Base-by-base conservation (phyloP, 2,797 vertebrate species). In the Diglossa cyanea region DNA sequence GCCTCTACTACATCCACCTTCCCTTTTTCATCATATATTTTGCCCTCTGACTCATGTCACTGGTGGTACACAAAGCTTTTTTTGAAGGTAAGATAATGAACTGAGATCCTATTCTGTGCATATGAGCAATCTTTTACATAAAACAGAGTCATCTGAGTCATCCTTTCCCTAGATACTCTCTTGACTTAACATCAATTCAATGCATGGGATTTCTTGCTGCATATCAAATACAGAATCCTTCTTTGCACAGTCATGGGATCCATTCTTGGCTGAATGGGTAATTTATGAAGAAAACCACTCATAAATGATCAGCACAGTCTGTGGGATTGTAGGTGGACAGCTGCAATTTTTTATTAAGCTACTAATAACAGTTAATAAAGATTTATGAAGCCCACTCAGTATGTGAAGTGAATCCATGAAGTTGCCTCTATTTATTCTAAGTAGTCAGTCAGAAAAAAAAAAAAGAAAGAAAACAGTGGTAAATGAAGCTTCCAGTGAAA, bases 391-490 rank as follows among this genome's bases (percentile, higher is more conserved):
- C 18, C 20, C 18, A 25, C 13, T 62, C 16, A 20, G 18, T 50
- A 51, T 26, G 11, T 65, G 35, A 83, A 71, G 9, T 53, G 20
- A 30, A 61, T 66, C 17, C 10, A 42, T 67, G 55, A 79, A 37
- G 8, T 45, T 76, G 24, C 10, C 25, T 79, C 0, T 70, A 40
- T 68, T 44, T 86, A 6, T 60, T 74, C 37, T 33, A 78, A 72
- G 25, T 3, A 45, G 14, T 57, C 12, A 77, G 11, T 37, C 4
- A 9, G 42, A 3, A 19, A 11, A 21, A 14, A 39, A n/a, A 19
- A 2, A 10, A 1, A 10, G 1, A 4, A 9, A 3, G 5, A n/a
- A 74, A 40, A n/a, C 44, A 9, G 2, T 10, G 2, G 6, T 54
- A 25, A 78, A 78, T 57, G 19, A 89, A 28, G 2, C n/a, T 86